Base-by-base conservation (phyloP, 2,113 vertebrate species). In the Microtus oregoni region DNA sequence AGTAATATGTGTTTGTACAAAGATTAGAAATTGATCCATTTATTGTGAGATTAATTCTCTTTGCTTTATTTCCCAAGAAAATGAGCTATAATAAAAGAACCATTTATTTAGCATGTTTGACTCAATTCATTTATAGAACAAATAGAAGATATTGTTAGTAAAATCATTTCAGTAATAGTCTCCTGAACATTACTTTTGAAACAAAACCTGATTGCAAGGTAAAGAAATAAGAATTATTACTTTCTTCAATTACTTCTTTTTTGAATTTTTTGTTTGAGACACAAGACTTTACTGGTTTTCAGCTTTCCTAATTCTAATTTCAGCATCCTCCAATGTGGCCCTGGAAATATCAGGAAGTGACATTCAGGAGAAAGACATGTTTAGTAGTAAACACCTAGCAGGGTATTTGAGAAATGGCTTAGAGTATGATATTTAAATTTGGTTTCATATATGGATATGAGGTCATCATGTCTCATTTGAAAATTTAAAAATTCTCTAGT, bases 401-500 rank as follows among this genome's bases (percentile, higher is more conserved):
- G 61, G 4, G 14, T 79, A 79, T 75, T 30, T 90, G 41, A 92
- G 75, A 90, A n/a, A 79, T 6, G 30, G 78, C 89, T 95, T 52
- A 38, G 85, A 83, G 5, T 38, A 14, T 92, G 44, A 5, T 78
- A 28, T 52, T 10, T 68, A 38, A 90, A 52, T 63, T 83, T 87
- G 68, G 61, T 90, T 90, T 92, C 87, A 83, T 55, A 83, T 85
- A 28, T 19, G 13, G 41, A 92, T 47, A 78, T 73, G 24, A 90
- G 86, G 76, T 93, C 86, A 78, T 65, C 44, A 81, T 68, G 11
- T 15, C 28, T 77, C 44, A 68, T 28, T 68, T 92, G 44, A 83
- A 41, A 92, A 95, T 87, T 82, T 87, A 79, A 81, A 91, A 87
- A 47, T 82, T 86, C 58, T 86, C 87, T 30, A 65, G 22, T 76